A percentile compares a stretch with the other conserved stretches of the same genome.
These are phyloP conservation scores for Neotoxoptera formosana DNA, from an alignment of 1,140 invertebrate species.

Conservation along the genomic window DNA sequence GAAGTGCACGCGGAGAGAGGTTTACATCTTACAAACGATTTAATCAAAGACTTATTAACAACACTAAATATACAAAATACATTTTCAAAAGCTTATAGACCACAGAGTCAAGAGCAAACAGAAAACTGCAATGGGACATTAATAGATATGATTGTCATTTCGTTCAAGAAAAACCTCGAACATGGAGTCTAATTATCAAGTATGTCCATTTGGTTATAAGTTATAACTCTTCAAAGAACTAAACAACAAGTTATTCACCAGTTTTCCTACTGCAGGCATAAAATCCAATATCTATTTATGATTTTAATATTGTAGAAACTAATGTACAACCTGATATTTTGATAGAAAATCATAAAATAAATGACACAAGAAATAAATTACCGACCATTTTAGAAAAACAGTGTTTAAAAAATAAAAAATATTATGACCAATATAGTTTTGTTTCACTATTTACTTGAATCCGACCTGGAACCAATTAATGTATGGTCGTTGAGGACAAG, in stretches of 20 bases:
- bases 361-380: background rate
- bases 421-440: background rate
- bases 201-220: background rate
- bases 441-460: too few relatives aligned
- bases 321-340: background rate
- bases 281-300: background rate
- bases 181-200: conserved; percentile 55
- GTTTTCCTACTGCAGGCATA: background rate
- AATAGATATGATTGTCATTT: too few relatives aligned
- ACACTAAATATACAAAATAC: too few relatives aligned
- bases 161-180: conserved; percentile 57
- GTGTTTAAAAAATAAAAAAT: background rate
- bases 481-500: too few relatives aligned
- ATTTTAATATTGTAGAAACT: background rate
- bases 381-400: background rate
- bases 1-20: too few relatives aligned
- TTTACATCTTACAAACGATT: too few relatives aligned
- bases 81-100: too few relatives aligned
- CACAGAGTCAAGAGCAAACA: too few relatives aligned
- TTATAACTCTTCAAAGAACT: background rate
- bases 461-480: too few relatives aligned
- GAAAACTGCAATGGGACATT: too few relatives aligned
- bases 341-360: background rate
- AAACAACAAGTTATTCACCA: background rate
- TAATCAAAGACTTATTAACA: too few relatives aligned